Evolutionary conservation across 64 coral and sea anemone genomes (phyloP).

Genomic region (Acropora yongei): DNA sequence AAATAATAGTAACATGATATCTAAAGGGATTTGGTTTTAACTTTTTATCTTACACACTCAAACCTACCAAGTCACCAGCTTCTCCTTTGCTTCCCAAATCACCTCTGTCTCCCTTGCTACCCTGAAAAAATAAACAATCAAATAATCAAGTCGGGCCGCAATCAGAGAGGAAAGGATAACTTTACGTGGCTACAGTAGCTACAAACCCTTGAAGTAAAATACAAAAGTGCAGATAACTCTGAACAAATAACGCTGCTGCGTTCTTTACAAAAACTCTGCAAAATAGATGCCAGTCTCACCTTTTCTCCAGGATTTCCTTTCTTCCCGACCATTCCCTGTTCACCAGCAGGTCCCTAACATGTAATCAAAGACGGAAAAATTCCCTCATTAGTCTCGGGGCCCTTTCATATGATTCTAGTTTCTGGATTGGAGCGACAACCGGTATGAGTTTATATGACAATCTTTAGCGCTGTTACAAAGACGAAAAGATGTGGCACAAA

Average conservation of each 20-base stretch:
- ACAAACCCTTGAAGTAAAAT: too few species aligned
- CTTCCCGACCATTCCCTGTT: not conserved
- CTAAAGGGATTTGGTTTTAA: too few species aligned
- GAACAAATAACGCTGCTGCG: too few species aligned
- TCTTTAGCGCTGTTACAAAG: not conserved
- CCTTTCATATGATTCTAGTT: too few species aligned
- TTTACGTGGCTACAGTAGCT: too few species aligned
- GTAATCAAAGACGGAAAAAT: not conserved
- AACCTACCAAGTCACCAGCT: constrained; percentile 55
- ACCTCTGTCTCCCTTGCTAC: constrained; percentile 44
- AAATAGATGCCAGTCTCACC: not conserved
- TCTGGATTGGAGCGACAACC: too few species aligned
- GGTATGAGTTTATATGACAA: not conserved
- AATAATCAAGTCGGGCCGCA: not conserved
- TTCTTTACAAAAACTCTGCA: too few species aligned
- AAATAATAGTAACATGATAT: too few species aligned
- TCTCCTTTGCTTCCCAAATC: constrained; percentile 30
- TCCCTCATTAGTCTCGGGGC: not conserved
- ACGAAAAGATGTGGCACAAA: too few species aligned
- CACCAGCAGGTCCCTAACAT: constrained; percentile 10
- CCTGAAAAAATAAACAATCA: not conserved
- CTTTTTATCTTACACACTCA: too few species aligned
- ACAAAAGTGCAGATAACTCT: too few species aligned
- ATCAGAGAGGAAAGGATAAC: too few species aligned
- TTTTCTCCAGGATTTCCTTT: constrained; percentile 28